Base-by-base conservation (phyloP, 2,888 invertebrate genomes). In the Scaptomyza reducta region DNA sequence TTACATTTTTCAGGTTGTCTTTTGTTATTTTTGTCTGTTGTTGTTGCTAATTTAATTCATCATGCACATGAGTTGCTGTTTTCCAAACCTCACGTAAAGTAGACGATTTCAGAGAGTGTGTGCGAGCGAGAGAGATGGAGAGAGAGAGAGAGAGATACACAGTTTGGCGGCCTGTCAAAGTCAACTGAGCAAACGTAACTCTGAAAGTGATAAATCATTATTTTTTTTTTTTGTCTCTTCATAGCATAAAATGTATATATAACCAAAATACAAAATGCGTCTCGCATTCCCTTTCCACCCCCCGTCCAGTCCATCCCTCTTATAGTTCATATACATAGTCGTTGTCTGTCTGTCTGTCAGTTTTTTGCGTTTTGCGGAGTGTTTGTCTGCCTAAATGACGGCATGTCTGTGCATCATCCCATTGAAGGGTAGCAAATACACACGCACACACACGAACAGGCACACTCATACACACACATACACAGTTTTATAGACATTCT, bases 21-120 rank as follows among this genome's bases (percentile, higher is more conserved):
- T 69, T 69, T 40, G 22, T 42, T 31, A 31, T 31, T 31, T 29
- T 27, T 27, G 1, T 50, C 7, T 61, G 50, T 47, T 50, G 42
- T 67, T 68, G 62, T 74, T 76, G 86, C 82, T 78, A 82, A 82
- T 86, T 82, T 86, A 86, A 82, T 82, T 71, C 86, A 82, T 83
- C 82, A 82, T 86, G 78, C 83, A 80, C 86, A 82, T 82, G 82
- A 82, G 80, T 82, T 82, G 86, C 78, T 78, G 71, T 83, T 82
- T 82, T 82, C 80, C 76, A 78, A 83, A 71, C 74, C 78, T 72
- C 75, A 70, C 74, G 76, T 69, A 70, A 53, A 68, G 56, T 27
- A 54, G 44, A 57, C 60, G 22, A 4, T 51, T 42, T 29, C 51
- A 51, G 55, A 57, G n/a, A 16, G 25, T 27, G 5, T 27, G 27